phyloP scores from a whole-genome alignment of 2,113 vertebrate genomes.

The Nannobrachium achirus region DNA sequence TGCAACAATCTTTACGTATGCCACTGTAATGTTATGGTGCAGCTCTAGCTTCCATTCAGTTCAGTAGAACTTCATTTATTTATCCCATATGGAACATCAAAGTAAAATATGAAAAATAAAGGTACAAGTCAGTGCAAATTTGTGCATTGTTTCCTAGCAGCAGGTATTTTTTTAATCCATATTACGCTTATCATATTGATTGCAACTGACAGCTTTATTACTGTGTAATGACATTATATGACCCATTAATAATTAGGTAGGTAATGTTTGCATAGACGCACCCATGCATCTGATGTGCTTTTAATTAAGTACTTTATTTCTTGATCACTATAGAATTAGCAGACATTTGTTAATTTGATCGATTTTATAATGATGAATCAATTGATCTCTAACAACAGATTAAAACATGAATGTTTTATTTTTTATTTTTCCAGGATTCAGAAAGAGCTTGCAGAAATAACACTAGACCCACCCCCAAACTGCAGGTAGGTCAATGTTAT shows the following conservation, averaged over 20 bases:
- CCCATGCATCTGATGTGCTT: not conserved
- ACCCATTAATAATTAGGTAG: not conserved
- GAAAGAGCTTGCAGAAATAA: constrained; percentile 98
- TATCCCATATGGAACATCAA: not conserved
- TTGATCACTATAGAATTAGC: not conserved
- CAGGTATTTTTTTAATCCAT: not conserved
- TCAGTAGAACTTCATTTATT: not conserved
- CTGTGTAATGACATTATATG: not conserved
- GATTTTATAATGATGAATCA: not conserved
- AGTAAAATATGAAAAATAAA: not conserved
- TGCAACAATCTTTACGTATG: not conserved
- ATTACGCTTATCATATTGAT: not conserved
- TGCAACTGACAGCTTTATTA: not conserved
- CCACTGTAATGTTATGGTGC: not conserved
- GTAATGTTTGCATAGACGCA: not conserved
- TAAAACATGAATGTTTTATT: constrained; percentile 6
- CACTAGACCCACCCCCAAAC: constrained; percentile 97
- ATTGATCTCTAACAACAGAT: not conserved
- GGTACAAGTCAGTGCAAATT: not conserved
- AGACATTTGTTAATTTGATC: not conserved
- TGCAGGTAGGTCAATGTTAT: constrained; percentile 88
- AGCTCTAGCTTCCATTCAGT: not conserved
- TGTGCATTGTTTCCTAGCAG: not conserved
- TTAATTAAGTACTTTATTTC: not conserved
- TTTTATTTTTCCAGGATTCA: constrained; percentile 89